Percentiles rank a stretch among this genome's conserved stretches.
Conservation (phyloP, 2,888 invertebrate species). For the Lycocerus yunnanus region DNA sequence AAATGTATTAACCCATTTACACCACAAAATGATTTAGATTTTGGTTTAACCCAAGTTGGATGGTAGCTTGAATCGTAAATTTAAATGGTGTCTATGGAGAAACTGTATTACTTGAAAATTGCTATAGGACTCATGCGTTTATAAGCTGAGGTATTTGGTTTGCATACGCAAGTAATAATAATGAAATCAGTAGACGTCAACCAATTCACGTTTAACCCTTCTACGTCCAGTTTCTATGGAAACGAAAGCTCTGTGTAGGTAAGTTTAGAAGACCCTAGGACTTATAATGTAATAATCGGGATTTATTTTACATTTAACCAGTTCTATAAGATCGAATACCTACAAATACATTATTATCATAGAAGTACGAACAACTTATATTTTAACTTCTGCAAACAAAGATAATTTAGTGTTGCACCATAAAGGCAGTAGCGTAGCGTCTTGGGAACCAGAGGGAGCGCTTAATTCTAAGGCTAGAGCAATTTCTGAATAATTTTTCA, state of each 20-base stretch:
- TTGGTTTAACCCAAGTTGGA: background rate
- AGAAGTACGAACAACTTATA: too few species aligned
- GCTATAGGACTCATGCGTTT: slow-evolving; percentile 5
- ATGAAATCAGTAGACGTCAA: slow-evolving; percentile 29
- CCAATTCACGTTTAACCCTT: slow-evolving; percentile 23
- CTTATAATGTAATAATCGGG: slow-evolving; percentile 25
- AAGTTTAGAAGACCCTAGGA: slow-evolving; percentile 14
- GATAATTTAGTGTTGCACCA: too few species aligned
- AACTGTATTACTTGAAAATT: background rate
- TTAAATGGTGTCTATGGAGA: background rate
- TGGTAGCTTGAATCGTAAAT: background rate
- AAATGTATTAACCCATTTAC: background rate
- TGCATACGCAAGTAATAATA: slow-evolving; percentile 29
- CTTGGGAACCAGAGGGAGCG: too few species aligned
- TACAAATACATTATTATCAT: too few species aligned
- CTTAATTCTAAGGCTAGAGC: too few species aligned
- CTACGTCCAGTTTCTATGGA: slow-evolving; percentile 15
- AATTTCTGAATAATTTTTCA: too few species aligned
- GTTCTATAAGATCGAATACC: background rate
- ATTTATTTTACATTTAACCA: slow-evolving; percentile 10
- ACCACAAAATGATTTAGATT: background rate
- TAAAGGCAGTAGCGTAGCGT: too few species aligned
- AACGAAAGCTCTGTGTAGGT: slow-evolving; percentile 16
- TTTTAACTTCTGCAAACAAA: too few species aligned
- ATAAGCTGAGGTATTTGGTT: slow-evolving; percentile 22